A percentile compares a stretch with the other conserved stretches of the same genome.
Conservation (phyloP, 2,888 invertebrate genomes). For the Nipponacmea schrenckii region DNA sequence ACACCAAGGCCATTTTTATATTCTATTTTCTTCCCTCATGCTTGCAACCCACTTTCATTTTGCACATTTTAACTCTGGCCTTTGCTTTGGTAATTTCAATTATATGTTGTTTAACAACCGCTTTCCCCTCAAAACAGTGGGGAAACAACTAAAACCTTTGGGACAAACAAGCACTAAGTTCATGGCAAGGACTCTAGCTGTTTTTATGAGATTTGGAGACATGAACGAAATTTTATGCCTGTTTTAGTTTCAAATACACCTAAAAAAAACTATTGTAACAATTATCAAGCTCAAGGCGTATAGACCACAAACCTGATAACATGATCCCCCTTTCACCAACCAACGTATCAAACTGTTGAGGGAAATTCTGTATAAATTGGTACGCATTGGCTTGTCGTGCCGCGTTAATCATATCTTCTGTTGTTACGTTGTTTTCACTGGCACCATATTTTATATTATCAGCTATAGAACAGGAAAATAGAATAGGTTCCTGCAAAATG, state of each 20-base stretch:
- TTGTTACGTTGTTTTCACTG: conserved; percentile 69
- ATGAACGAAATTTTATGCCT: no score
- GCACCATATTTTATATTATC: conserved; percentile 84
- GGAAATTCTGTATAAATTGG: conserved; percentile 78
- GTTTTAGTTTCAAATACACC: no score
- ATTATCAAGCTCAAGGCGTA: no score
- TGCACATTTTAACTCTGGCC: no score
- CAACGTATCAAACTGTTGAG: conserved; percentile 81
- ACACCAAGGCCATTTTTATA: not conserved
- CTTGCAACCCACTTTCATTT: not conserved
- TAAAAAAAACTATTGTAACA: no score
- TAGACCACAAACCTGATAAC: conserved; percentile 77
- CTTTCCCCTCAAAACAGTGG: no score
- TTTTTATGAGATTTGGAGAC: no score
- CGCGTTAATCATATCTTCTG: conserved; percentile 74
- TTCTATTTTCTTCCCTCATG: not conserved
- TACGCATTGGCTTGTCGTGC: conserved; percentile 86
- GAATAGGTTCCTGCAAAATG: conserved; percentile 83
- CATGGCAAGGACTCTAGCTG: no score
- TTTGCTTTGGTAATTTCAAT: no score
- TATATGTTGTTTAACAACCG: no score
- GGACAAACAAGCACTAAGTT: no score
- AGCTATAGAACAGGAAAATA: conserved; percentile 89
- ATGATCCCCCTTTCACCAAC: conserved; percentile 91
- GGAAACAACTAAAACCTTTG: no score